Conservation (phyloP, 2,113 vertebrate genomes). For the Talpa occidentalis region DNA sequence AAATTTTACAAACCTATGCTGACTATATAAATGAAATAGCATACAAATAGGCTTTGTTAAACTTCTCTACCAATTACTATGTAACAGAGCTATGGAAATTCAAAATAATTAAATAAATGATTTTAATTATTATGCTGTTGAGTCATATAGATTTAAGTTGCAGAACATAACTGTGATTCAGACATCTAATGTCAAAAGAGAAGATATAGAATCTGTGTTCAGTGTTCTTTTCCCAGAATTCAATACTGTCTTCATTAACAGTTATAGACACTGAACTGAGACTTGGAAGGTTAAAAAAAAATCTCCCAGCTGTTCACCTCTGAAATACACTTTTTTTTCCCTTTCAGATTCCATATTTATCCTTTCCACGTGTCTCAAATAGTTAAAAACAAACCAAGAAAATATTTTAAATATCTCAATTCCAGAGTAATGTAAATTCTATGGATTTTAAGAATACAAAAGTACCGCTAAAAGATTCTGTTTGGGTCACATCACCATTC, state of each 20-base stretch:
- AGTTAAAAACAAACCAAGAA: slow-evolving; percentile 63
- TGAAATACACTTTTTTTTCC: slow-evolving; percentile 48
- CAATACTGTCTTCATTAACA: slow-evolving; percentile 56
- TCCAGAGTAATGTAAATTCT: slow-evolving; percentile 25
- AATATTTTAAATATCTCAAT: slow-evolving; percentile 39
- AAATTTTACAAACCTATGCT: slow-evolving; percentile 27
- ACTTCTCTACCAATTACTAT: neutral
- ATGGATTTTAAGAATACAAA: slow-evolving; percentile 49
- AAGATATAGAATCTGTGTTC: neutral
- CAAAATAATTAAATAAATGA: slow-evolving; percentile 34
- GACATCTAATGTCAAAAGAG: neutral
- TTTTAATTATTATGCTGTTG: neutral
- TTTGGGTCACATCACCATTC: neutral
- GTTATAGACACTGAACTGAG: slow-evolving; percentile 41
- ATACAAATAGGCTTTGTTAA: neutral
- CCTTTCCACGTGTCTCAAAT: slow-evolving; percentile 54
- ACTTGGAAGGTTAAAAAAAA: slow-evolving; percentile 54
- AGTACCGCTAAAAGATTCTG: neutral
- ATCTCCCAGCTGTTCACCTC: slow-evolving; percentile 48
- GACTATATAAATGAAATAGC: slow-evolving; percentile 8
- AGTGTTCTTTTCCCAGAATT: neutral
- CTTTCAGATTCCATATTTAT: slow-evolving; percentile 66
- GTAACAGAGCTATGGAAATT: slow-evolving; percentile 24
- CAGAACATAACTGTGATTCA: slow-evolving; percentile 5
- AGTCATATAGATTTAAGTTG: slow-evolving; percentile 34